A percentile compares a stretch with the other conserved stretches of the same genome.
Evolutionary conservation across 2,113 vertebrate genomes (phyloP).

Genomic region (Lonchura striata): DNA sequence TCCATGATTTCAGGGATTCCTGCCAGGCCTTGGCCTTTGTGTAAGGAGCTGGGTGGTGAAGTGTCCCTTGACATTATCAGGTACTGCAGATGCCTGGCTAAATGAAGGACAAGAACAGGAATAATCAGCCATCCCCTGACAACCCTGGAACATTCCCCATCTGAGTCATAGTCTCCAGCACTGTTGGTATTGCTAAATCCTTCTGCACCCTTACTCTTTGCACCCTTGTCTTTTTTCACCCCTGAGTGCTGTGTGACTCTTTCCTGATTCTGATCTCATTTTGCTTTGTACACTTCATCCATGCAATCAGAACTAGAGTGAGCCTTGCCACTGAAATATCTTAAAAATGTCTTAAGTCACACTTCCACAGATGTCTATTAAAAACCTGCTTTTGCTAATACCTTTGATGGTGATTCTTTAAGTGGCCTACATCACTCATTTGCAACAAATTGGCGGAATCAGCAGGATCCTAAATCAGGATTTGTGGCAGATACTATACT

Average conservation of each 20-base stretch:
- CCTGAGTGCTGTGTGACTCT: neutral
- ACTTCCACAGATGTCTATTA: neutral
- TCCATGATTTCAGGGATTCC: neutral
- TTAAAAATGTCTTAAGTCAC: neutral
- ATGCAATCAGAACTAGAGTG: neutral
- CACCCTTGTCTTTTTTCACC: neutral
- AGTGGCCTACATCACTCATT: neutral
- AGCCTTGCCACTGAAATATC: neutral
- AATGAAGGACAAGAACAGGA: neutral
- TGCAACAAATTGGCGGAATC: rapidly evolving
- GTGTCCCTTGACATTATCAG: too few relatives aligned
- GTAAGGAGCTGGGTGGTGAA: neutral
- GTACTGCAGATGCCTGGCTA: neutral
- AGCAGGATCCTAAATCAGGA: neutral
- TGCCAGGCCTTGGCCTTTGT: neutral
- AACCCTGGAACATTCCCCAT: neutral
- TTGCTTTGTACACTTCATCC: neutral
- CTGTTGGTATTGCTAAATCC: neutral
- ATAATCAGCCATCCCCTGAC: neutral
- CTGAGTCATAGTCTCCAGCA: neutral
- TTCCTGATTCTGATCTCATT: neutral
- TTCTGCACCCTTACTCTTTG: neutral
- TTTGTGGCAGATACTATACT: neutral
- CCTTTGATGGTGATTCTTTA: neutral
- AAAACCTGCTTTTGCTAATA: neutral